These are phyloP conservation scores for Bibio marci DNA, from an alignment of 2,888 invertebrate genomes.

Conservation along the genomic window DNA sequence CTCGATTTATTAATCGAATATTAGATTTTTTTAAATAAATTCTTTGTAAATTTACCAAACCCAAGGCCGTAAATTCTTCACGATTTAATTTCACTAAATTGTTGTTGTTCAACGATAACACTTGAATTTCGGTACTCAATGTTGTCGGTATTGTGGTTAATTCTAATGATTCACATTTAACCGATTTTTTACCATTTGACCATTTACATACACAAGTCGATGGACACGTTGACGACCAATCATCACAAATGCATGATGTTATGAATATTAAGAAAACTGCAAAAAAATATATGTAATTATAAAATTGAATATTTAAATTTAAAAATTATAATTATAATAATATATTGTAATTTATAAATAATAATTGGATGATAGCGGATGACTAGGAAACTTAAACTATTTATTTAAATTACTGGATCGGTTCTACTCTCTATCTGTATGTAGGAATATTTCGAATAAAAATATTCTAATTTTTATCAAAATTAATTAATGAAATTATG, in stretches of 20 bases:
- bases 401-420: no score
- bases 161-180: slow-evolving; percentile 59
- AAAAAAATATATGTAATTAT: slow-evolving; percentile 6
- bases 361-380: no score
- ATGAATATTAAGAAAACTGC: slow-evolving; percentile 12
- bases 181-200: slow-evolving; percentile 82
- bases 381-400: no score
- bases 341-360: no score
- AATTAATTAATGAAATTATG: no score
- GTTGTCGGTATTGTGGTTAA: slow-evolving; percentile 58
- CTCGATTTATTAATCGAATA: slow-evolving; percentile 56
- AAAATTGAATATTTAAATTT: slow-evolving; percentile 4
- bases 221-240: slow-evolving; percentile 74
- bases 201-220: slow-evolving; percentile 79
- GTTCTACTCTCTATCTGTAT: no score
- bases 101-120: slow-evolving; percentile 70
- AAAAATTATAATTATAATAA: no score
- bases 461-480: no score
- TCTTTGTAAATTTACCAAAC: slow-evolving; percentile 68
- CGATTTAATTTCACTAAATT: slow-evolving; percentile 54
- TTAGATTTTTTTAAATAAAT: slow-evolving; percentile 62
- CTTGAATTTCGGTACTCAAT: slow-evolving; percentile 50
- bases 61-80: slow-evolving; percentile 62
- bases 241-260: slow-evolving; percentile 39
- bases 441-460: no score